Base-by-base conservation (phyloP, 2,113 vertebrate species). In the Nothocercus nigrocapillus region DNA sequence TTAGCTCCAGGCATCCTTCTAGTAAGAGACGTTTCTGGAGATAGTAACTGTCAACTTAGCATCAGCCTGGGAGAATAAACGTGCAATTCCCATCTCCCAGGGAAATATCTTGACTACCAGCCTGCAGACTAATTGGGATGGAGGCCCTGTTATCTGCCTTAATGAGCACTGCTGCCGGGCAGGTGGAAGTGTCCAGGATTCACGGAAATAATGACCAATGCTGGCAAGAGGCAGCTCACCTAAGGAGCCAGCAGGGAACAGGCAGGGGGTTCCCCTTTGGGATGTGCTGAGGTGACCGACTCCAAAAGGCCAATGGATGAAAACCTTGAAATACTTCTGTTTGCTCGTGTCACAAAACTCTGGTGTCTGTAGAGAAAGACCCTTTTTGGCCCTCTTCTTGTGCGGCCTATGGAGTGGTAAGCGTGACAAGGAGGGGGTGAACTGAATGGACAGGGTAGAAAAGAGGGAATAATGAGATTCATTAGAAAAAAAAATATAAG, bases 41-140 rank as follows among this genome's bases (percentile, higher is more conserved):
- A 51, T 53, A 28, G 5, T 32, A 47, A 68, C 21, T 11, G 1
- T 80, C 25, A 80, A 13, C 13, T 53, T 61, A 53, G 8, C 25
- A 40, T 45, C 72, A 63, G 24, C 56, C n/a, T 74, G 1, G 27
- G 7, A 74, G 54, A 53, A 58, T 11, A 42, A 21, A 28, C 7
- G 28, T 27, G 28, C 8, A 82, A 4, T 14, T 73, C 51, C 22
- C 30, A 40, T 54, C n/a, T 77, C 76, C 25, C 45, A n/a, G 20
- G 82, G 44, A 61, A 94, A 53, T 70, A 49, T 16, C 34, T 49
- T n/a, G 14, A 20, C 49, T 58, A 34, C 25, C 2, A 0, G n/a
- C 25, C 32, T 32, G 24, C 42, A 40, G 34, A 56, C 14, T 20
- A 51, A 51, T 22, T 0, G 1, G 59, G 30, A 54, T 7, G 18